Evolutionary conservation across 1,140 invertebrate species (phyloP), one percentile per base, ranked within the genome.

Genomic region (Drosophila fuyamai): DNA sequence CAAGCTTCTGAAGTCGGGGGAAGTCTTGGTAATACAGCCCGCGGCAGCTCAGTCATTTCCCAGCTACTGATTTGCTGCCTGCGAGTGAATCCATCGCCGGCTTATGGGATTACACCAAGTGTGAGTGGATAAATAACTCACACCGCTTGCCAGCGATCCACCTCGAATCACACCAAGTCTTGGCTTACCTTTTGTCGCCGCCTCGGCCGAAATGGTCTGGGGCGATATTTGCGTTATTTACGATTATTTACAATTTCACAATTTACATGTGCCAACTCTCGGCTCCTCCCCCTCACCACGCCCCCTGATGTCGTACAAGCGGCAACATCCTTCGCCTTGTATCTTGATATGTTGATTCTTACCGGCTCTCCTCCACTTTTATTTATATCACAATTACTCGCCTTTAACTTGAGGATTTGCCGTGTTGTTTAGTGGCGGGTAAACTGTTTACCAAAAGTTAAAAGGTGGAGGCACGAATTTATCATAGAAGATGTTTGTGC

Each of bases 151-250:
- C 14, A 18, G 18, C 67, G 10, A 59, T 35, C 12, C 50, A 41
- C 27, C 50, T 43, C 27, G 40, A 36, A 13, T 51, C 67, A 44
- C 47, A 46, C 9, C n/a, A 36, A 16, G 36, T 4, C 41, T 57
- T 54, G 16, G 48, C 61, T 79, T 56, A 74, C 63, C 73, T 72
- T 84, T 81, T 89, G 84, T 89, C 84, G 77, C 84, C 84, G 73
- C 73, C 82, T 70, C 78, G 51, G 62, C 56, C 27, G 16, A 51
- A 35, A 32, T 51, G 48, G 29, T 80, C 18, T 74, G 76, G 79
- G 84, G 84, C 84, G 80, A 89, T 89, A 89, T 89, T 89, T 84
- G 81, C 84, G 84, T 89, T 89, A 89, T 89, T 89, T 89, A 89
- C 84, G 84, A 89, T 89, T 86, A 89, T 89, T 89, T 89, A 89